Conservation (phyloP, 2,797 vertebrate genomes). For the Thunnus albacares region DNA sequence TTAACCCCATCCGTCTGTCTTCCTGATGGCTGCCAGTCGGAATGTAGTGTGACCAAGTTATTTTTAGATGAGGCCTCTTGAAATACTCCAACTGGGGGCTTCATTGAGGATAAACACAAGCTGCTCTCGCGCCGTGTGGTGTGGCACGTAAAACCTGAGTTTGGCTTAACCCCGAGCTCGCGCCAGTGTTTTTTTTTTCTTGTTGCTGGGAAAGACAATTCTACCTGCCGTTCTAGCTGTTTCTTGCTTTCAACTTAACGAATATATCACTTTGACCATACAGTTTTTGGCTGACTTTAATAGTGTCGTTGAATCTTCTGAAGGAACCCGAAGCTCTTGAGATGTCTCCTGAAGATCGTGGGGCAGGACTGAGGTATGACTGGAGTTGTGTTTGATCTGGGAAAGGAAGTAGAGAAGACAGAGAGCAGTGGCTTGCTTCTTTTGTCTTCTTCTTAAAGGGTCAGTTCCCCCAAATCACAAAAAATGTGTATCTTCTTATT, state of each 20-base stretch:
- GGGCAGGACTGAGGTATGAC: slow-evolving; percentile 89
- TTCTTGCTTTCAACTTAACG: not conserved
- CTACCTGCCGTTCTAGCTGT: too few species aligned
- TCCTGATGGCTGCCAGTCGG: slow-evolving; percentile 82
- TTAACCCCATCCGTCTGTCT: slow-evolving; percentile 62
- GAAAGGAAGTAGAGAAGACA: not conserved
- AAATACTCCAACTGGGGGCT: slow-evolving; percentile 85
- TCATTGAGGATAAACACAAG: slow-evolving; percentile 90
- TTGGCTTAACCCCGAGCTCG: slow-evolving; percentile 40
- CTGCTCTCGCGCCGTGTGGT: slow-evolving; percentile 64
- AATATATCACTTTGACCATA: not conserved
- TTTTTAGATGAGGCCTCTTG: slow-evolving; percentile 92
- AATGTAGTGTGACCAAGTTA: slow-evolving; percentile 91
- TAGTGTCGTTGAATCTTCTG: not conserved
- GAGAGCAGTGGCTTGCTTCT: not conserved
- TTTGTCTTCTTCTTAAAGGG: not conserved
- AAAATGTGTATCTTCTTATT: not conserved
- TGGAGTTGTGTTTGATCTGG: slow-evolving; percentile 5
- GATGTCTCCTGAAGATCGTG: slow-evolving; percentile 91
- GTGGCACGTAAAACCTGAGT: slow-evolving; percentile 49
- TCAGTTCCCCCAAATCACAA: not conserved
- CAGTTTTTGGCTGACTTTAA: not conserved
- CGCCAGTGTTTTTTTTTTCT: not conserved
- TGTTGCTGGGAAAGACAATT: slow-evolving; percentile 8
- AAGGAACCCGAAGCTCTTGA: slow-evolving; percentile 56